These are phyloP conservation scores for Pachyseris speciosa DNA, from an alignment of 64 coral and sea anemone species.

Conservation along the genomic window DNA sequence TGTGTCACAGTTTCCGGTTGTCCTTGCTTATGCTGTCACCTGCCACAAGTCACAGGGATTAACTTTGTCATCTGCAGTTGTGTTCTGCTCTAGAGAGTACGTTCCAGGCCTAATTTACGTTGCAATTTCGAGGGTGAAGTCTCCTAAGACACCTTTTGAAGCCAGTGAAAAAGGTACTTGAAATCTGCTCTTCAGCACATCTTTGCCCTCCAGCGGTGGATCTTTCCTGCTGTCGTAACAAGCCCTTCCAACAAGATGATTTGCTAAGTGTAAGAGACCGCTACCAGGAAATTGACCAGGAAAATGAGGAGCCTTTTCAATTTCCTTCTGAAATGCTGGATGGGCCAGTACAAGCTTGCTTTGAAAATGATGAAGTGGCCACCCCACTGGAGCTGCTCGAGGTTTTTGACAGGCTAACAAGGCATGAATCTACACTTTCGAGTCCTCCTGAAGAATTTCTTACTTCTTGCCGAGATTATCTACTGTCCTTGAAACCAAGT, in stretches of 20 bases:
- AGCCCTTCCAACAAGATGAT: not conserved
- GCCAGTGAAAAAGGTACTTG: not conserved
- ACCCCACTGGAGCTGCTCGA: no score
- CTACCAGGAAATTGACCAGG: no score
- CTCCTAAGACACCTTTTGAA: conserved; percentile 21
- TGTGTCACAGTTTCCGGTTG: conserved; percentile 39
- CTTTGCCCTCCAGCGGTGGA: not conserved
- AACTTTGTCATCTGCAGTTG: conserved; percentile 20
- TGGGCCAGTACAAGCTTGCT: no score
- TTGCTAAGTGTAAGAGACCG: no score
- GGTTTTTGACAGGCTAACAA: no score
- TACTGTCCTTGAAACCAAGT: no score
- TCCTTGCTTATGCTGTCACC: conserved; percentile 18
- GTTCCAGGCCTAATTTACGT: conserved; percentile 40
- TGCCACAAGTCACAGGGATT: conserved; percentile 45
- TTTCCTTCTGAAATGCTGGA: no score
- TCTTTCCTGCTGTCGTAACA: conserved; percentile 27
- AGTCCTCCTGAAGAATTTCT: no score
- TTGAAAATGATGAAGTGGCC: no score
- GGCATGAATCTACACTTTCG: no score
- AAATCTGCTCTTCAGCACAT: not conserved
- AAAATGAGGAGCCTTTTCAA: no score
- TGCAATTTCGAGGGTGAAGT: conserved; percentile 33
- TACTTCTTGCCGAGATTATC: no score
- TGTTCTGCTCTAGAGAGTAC: conserved; percentile 19